Evolutionary conservation across 2,113 vertebrate species (phyloP).

Genomic region (Pagrus major): DNA sequence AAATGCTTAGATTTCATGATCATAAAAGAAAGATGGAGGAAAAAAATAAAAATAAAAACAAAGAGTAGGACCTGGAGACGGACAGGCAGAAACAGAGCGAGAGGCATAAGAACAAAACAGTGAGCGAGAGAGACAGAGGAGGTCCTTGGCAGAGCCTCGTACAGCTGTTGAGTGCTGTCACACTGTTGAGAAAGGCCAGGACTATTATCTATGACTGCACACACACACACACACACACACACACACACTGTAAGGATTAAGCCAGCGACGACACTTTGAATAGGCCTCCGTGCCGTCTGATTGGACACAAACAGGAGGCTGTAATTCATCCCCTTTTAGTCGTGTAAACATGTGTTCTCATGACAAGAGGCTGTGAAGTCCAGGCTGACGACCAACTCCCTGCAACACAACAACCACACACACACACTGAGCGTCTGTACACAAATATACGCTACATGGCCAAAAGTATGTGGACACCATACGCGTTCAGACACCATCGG

Average conservation of each 20-base stretch:
- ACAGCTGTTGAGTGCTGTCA: constrained; percentile 74
- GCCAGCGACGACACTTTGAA: constrained; percentile 29
- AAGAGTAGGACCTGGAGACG: background rate
- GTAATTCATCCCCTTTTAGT: constrained; percentile 51
- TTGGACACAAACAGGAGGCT: constrained; percentile 49
- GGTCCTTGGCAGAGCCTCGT: constrained; percentile 51
- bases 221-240: constrained; percentile 32
- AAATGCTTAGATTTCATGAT: background rate
- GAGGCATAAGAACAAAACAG: background rate
- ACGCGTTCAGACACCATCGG: background rate
- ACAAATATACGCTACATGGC: background rate
- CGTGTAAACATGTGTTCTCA: constrained; percentile 48
- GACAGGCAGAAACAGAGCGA: background rate
- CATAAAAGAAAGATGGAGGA: background rate
- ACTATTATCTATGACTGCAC: constrained; percentile 55
- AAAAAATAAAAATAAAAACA: background rate
- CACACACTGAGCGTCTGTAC: background rate
- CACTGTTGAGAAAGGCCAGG: constrained; percentile 49
- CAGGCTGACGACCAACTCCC: background rate
- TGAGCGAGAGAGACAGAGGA: constrained; percentile 10
- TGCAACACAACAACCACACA: background rate
- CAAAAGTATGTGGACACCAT: background rate
- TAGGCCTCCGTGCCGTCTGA: constrained; percentile 40
- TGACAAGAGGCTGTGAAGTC: constrained; percentile 21
- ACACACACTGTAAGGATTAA: constrained; percentile 46